These are phyloP conservation scores for Petroica traversi DNA, from an alignment of 2,113 vertebrate species.

Conservation along the genomic window DNA sequence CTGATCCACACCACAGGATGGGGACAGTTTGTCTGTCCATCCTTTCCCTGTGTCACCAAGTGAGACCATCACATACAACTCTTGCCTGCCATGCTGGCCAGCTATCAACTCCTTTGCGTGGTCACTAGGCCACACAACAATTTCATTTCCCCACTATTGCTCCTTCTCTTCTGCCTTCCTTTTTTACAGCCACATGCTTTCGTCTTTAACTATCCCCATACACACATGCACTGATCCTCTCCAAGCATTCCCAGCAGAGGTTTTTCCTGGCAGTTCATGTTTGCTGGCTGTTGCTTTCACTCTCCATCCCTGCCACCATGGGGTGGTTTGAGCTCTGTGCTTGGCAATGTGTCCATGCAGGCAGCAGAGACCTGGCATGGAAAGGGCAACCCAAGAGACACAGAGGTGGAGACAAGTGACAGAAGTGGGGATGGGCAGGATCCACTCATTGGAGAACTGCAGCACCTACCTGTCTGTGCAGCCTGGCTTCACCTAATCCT, in stretches of 20 bases:
- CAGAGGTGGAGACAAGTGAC: neutral
- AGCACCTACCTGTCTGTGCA: neutral
- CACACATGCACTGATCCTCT: fast-evolving
- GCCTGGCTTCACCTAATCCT: neutral
- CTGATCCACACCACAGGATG: neutral
- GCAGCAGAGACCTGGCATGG: neutral
- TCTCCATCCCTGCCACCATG: fast-evolving
- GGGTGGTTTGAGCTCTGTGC: neutral
- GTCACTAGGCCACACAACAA: neutral
- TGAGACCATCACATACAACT: neutral
- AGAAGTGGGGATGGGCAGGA: neutral
- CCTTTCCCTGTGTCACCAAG: neutral
- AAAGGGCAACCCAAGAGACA: neutral
- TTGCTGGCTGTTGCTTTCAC: neutral
- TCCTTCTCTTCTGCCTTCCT: neutral
- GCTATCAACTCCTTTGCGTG: neutral
- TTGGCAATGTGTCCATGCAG: fast-evolving
- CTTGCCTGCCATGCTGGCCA: neutral
- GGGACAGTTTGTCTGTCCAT: neutral
- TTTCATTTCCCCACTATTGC: neutral
- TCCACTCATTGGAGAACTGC: neutral
- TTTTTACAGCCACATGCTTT: neutral
- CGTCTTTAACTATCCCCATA: neutral
- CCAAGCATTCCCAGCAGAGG: neutral
- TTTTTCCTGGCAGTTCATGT: neutral